Conservation (phyloP, 2,888 invertebrate genomes). For the Oscheius myriophilus region DNA sequence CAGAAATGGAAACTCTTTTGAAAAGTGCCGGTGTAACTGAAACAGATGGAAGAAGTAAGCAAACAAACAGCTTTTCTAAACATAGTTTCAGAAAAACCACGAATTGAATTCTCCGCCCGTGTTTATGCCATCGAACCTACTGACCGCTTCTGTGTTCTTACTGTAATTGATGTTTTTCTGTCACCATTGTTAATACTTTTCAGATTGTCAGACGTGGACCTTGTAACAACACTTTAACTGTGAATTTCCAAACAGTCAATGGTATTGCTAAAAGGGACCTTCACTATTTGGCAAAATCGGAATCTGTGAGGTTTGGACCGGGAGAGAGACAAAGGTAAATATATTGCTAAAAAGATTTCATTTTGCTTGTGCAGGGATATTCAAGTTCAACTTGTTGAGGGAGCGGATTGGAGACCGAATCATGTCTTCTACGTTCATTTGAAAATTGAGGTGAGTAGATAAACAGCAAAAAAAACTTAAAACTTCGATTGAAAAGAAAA, state of each 20-base stretch:
- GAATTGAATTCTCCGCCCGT: conserved; percentile 59
- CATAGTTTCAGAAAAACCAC: conserved; percentile 42
- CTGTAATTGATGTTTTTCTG: conserved; percentile 30
- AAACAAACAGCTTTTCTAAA: neutral
- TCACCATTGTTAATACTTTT: conserved; percentile 11
- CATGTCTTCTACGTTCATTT: conserved; percentile 77
- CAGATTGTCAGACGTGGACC: conserved; percentile 57
- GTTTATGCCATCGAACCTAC: conserved; percentile 45
- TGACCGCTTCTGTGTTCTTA: conserved; percentile 43
- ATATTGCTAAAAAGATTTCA: too few species aligned
- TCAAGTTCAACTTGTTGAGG: conserved; percentile 74
- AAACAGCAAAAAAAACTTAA: too few species aligned
- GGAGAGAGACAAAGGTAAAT: conserved; percentile 74
- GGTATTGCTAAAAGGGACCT: conserved; percentile 76
- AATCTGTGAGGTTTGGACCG: conserved; percentile 73
- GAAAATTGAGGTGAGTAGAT: conserved; percentile 61
- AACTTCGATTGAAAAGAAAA: too few species aligned
- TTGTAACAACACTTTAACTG: conserved; percentile 36
- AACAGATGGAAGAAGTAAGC: conserved; percentile 30
- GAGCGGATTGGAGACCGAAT: conserved; percentile 77
- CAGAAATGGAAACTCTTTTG: conserved; percentile 39
- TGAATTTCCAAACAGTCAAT: conserved; percentile 76
- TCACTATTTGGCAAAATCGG: conserved; percentile 73
- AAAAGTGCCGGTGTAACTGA: conserved; percentile 21
- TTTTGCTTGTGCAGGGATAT: conserved; percentile 29